phyloP scores from a whole-genome alignment of 2,888 invertebrate genomes.

The Nephrotoma flavescens region DNA sequence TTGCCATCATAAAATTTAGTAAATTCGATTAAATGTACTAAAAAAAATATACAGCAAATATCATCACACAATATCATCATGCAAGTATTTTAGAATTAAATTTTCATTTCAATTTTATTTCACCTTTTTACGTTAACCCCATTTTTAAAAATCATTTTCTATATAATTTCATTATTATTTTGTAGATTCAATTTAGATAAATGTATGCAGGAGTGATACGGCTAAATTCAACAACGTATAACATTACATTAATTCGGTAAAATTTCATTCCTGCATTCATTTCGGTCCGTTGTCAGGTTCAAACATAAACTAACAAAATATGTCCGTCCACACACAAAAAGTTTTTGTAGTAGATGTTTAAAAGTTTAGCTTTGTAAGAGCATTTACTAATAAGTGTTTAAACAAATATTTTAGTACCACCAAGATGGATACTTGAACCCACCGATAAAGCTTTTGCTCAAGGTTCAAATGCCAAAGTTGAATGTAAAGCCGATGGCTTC shows the following conservation, averaged over 20 bases:
- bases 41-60: not conserved
- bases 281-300: not conserved
- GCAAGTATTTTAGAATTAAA: not conserved
- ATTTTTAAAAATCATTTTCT: not conserved
- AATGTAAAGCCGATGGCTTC: constrained; percentile 93
- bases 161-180: not conserved
- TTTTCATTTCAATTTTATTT: not conserved
- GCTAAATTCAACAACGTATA: not conserved
- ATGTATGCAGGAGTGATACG: not conserved
- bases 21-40: not conserved
- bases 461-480: constrained; percentile 84
- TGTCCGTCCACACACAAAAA: not conserved
- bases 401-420: constrained; percentile 53
- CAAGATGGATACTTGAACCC: constrained; percentile 90
- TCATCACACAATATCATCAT: not conserved
- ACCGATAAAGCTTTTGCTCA: constrained; percentile 91
- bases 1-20: not conserved
- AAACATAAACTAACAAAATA: not conserved
- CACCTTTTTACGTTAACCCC: not conserved
- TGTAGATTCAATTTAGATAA: not conserved
- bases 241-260: not conserved
- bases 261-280: not conserved
- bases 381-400: not conserved
- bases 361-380: not conserved
- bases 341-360: not conserved